A percentile compares a stretch with the other conserved stretches of the same genome.
Evolutionary conservation across 1,140 invertebrate species (phyloP).

Genomic region (Leptinotarsa undecemlineata): DNA sequence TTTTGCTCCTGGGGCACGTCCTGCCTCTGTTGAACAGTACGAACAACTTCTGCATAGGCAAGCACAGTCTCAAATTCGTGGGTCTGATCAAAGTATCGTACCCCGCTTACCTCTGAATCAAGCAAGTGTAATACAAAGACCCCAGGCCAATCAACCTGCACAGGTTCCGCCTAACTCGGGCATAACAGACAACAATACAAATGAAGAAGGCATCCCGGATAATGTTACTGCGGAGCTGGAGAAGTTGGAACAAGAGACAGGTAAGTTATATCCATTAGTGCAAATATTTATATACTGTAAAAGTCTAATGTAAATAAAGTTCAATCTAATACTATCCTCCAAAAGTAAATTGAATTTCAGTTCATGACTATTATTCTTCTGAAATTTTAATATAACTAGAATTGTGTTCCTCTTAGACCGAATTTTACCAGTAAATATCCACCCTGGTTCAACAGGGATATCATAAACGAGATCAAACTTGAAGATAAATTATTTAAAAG

Average conservation of each 20-base stretch:
- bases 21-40: slow-evolving; percentile 46
- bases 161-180: slow-evolving; percentile 33
- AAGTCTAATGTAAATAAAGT: neutral
- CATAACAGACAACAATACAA: slow-evolving; percentile 47
- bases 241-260: slow-evolving; percentile 72
- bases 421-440: no score
- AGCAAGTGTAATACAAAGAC: slow-evolving; percentile 19
- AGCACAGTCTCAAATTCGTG: slow-evolving; percentile 33
- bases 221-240: slow-evolving; percentile 78
- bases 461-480: no score
- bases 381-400: no score
- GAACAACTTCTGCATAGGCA: slow-evolving; percentile 46
- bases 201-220: slow-evolving; percentile 71
- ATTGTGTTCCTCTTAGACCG: no score
- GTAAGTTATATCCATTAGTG: slow-evolving; percentile 4
- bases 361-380: no score
- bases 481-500: no score
- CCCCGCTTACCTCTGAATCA: slow-evolving; percentile 23
- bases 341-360: no score
- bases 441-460: no score
- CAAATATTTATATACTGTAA: no score
- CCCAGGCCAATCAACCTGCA: neutral
- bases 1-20: slow-evolving; percentile 36
- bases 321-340: neutral
- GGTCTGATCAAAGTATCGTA: slow-evolving; percentile 24